Percentiles rank a stretch among this genome's conserved stretches.
These are phyloP conservation scores for Alcedo atthis DNA, from an alignment of 2,797 vertebrate species.

Conservation along the genomic window DNA sequence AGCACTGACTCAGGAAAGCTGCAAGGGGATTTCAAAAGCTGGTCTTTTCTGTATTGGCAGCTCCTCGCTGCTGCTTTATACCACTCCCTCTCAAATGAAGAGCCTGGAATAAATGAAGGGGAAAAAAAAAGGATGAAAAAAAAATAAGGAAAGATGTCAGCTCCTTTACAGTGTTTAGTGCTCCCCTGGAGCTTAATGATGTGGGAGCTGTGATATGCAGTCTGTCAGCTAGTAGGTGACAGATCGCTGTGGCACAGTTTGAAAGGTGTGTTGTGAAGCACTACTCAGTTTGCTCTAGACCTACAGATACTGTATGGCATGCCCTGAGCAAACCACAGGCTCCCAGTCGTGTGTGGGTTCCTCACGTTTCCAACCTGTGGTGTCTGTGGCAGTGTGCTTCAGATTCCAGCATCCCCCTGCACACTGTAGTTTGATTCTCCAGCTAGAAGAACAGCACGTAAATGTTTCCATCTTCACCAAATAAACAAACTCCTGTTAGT, in stretches of 20 bases:
- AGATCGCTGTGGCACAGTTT: neutral
- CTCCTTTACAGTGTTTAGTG: constrained; percentile 4
- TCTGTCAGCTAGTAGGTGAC: constrained; percentile 39
- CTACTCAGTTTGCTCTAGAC: neutral
- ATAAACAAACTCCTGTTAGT: neutral
- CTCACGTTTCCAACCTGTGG: neutral
- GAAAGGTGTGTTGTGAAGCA: constrained; percentile 30
- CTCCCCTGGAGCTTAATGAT: constrained; percentile 58
- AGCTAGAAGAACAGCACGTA: neutral
- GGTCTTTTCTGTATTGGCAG: constrained; percentile 53
- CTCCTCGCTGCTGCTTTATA: constrained; percentile 29
- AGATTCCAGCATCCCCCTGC: neutral
- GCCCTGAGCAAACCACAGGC: neutral
- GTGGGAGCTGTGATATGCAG: constrained; percentile 12
- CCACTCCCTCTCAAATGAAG: neutral
- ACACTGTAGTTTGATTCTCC: neutral
- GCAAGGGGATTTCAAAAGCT: constrained; percentile 32
- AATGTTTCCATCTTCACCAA: neutral
- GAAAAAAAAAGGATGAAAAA: neutral
- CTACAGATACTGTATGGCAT: neutral
- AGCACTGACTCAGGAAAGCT: constrained; percentile 32
- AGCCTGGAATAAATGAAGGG: neutral
- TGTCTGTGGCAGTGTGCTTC: neutral
- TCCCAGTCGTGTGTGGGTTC: neutral
- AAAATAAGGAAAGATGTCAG: neutral